These are phyloP conservation scores for Cataglyphis cursor DNA, from an alignment of 2,888 invertebrate genomes.

Conservation along the genomic window DNA sequence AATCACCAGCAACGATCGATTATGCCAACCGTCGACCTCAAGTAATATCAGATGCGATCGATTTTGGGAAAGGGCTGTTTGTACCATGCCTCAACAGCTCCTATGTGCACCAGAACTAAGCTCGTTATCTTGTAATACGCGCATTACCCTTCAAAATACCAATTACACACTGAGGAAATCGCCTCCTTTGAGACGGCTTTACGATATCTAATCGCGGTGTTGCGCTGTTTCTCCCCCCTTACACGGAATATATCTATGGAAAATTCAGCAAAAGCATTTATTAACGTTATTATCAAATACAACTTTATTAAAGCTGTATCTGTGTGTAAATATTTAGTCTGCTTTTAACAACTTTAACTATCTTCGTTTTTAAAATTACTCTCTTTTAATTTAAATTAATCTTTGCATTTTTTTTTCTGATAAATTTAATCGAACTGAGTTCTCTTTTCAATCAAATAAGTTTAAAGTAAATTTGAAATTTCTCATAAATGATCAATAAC, in stretches of 20 bases:
- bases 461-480: not conserved
- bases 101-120: not conserved
- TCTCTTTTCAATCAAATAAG: not conserved
- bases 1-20: slow-evolving; percentile 38
- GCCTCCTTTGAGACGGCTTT: slow-evolving; percentile 24
- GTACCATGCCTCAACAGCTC: slow-evolving; percentile 21
- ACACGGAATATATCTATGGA: not conserved
- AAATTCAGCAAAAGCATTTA: slow-evolving; percentile 2
- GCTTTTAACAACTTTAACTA: not conserved
- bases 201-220: slow-evolving; percentile 13
- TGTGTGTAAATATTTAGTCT: not conserved
- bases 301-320: not conserved
- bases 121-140: slow-evolving; percentile 44
- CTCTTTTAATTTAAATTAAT: not conserved
- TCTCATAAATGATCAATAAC: no score
- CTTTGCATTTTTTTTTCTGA: not conserved
- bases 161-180: slow-evolving; percentile 33
- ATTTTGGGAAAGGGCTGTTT: slow-evolving; percentile 15
- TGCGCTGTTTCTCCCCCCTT: not conserved
- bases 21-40: slow-evolving; percentile 12
- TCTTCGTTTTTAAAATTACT: not conserved
- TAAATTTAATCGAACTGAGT: not conserved
- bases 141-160: slow-evolving; percentile 16
- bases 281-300: not conserved
- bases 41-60: slow-evolving; percentile 45